These are phyloP conservation scores for Psylliodes chrysocephalus DNA, from an alignment of 2,888 invertebrate species.

Conservation along the genomic window DNA sequence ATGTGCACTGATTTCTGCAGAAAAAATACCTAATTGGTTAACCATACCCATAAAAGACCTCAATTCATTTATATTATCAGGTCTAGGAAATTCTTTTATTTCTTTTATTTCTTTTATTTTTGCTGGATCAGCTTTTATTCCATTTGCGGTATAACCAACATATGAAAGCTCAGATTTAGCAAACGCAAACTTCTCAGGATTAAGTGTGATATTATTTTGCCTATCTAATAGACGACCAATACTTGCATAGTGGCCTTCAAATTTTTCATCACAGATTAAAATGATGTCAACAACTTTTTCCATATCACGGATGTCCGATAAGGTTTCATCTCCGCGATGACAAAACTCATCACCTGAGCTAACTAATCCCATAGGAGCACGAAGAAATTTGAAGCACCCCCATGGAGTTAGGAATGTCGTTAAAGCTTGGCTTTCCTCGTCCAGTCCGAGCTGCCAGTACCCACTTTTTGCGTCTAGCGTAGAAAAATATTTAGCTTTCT, in stretches of 20 bases:
- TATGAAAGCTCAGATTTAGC: too few species aligned
- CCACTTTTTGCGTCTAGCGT: not conserved
- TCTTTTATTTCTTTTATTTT: not conserved
- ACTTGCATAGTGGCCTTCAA: not conserved
- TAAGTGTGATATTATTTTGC: not conserved
- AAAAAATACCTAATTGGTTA: too few species aligned
- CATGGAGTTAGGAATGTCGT: too few species aligned
- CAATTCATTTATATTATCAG: not conserved
- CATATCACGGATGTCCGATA: not conserved
- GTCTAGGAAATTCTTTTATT: not conserved
- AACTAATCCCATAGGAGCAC: not conserved
- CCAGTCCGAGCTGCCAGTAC: too few species aligned
- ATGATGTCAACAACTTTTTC: too few species aligned
- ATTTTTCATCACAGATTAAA: not conserved
- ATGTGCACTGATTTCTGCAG: too few species aligned
- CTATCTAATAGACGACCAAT: not conserved
- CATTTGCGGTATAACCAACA: too few species aligned
- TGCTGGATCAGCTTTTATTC: not conserved
- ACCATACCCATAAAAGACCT: not conserved
- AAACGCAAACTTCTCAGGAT: not conserved
- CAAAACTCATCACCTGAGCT: slow-evolving; percentile 9
- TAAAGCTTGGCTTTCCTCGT: too few species aligned
- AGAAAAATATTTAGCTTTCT: too few species aligned
- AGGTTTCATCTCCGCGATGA: not conserved
- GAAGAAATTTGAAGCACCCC: too few species aligned